Evolutionary conservation across 2,113 vertebrate species (phyloP), one percentile per base, ranked within the genome.

Genomic region (Trochalopteron elliotii): DNA sequence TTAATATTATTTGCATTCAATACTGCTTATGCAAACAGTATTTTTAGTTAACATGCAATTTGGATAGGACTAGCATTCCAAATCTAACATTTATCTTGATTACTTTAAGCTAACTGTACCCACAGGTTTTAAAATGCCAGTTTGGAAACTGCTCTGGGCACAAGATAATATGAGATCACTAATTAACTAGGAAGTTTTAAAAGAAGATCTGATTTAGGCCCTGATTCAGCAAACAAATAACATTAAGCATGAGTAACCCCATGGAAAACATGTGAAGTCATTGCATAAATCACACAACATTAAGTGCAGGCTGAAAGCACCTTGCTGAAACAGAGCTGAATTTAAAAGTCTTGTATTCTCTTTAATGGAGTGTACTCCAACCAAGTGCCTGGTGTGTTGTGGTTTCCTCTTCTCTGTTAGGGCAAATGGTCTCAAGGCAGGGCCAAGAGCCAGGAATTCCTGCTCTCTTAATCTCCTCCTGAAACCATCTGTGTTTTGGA

Each of bases 51-150:
- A 86, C 57, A 37, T 94, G 87, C 64, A 95, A 95, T 96, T 88
- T 94, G 87, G 87, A 96, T 74, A 71, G 70, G 40, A 85, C 87
- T 67, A 88, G 40, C 44, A 80, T 93, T 97, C 82, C 83, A 96
- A 78, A 94, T 94, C 57, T 88, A 95, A 74, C 86, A 90, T 96
- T 95, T 89, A 83, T 94, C 95, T 96, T 96, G 75, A 93, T 94
- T 96, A 88, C 70, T 82, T 80, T 90, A 90, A 87, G 75, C 33
- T 92, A 97, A 95, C 82, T 94, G 63, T 93, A 95, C 93, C 95
- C 92, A 68, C 89, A 95, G 84, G 90, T 72, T 96, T 80, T 83
- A 89, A 89, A 95, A 92, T n/a, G 72, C 63, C 78, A 93, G 39
- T 88, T 89, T 87, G 79, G 94, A 96, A 92, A 90, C 68, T 80